These are phyloP conservation scores for Neosalanx taihuensis DNA, from an alignment of 2,797 vertebrate genomes.

Conservation along the genomic window DNA sequence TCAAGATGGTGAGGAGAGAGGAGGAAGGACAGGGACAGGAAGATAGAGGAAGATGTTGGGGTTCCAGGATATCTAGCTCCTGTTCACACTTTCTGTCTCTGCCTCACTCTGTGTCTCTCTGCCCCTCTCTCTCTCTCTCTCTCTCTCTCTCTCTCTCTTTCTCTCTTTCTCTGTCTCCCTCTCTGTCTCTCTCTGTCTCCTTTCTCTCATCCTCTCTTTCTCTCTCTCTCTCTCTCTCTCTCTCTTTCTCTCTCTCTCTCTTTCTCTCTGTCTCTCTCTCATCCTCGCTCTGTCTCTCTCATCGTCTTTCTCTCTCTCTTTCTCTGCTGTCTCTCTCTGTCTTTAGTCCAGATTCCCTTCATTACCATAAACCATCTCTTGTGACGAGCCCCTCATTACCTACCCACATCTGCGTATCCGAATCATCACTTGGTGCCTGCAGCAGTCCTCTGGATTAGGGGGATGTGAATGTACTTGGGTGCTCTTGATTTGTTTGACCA, in stretches of 20 bases:
- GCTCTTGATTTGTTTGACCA: too few species aligned
- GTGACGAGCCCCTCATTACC: too few species aligned
- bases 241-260: too few species aligned
- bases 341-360: constrained; percentile 60
- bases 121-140: constrained; percentile 9
- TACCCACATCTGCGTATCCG: constrained; percentile 71
- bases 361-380: constrained; percentile 78
- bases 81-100: constrained; percentile 18
- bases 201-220: too few species aligned
- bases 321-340: too few species aligned
- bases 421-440: constrained; percentile 66
- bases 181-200: constrained; percentile 44
- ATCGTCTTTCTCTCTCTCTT: too few species aligned
- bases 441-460: neutral
- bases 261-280: too few species aligned
- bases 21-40: neutral
- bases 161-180: neutral
- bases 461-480: too few species aligned
- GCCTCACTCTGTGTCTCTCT: neutral
- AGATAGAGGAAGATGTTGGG: neutral
- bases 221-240: too few species aligned
- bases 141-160: neutral
- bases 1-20: constrained; percentile 89
- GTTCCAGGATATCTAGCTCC: neutral
- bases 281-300: too few species aligned